These are phyloP conservation scores for Procavia capensis DNA, from an alignment of 2,113 vertebrate species.

Conservation along the genomic window DNA sequence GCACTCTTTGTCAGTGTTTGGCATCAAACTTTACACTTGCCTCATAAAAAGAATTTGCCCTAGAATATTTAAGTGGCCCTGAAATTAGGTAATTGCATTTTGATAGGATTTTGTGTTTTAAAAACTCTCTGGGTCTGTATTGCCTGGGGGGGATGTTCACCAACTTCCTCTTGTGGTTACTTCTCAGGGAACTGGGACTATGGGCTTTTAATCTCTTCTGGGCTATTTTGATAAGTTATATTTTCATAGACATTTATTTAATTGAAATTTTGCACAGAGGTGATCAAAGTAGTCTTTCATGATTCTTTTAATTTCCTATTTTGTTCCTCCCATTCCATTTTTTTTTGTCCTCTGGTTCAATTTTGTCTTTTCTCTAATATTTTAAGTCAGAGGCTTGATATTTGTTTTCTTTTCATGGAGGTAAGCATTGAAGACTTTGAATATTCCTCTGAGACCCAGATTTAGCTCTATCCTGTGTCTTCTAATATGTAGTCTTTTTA, in stretches of 20 bases:
- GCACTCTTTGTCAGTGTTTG: neutral
- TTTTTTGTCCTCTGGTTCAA: neutral
- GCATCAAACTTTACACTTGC: neutral
- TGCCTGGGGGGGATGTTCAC: neutral
- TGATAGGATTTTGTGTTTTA: neutral
- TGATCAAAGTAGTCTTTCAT: neutral
- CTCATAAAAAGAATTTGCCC: neutral
- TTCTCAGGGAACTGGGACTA: neutral
- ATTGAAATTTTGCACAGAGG: neutral
- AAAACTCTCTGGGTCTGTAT: neutral
- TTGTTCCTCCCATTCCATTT: neutral
- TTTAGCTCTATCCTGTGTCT: neutral
- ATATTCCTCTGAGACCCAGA: neutral
- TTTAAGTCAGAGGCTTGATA: neutral
- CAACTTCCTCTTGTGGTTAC: neutral
- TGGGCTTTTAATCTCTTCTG: neutral
- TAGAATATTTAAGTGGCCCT: neutral
- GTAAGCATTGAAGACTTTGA: neutral
- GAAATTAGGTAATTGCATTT: neutral
- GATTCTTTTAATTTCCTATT: neutral
- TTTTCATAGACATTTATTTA: neutral
- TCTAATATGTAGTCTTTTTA: neutral
- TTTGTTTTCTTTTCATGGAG: neutral
- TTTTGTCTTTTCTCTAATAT: neutral
- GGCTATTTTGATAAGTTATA: neutral